Base-by-base conservation (phyloP, 1,140 invertebrate genomes). In the Hirudo medicinalis region DNA sequence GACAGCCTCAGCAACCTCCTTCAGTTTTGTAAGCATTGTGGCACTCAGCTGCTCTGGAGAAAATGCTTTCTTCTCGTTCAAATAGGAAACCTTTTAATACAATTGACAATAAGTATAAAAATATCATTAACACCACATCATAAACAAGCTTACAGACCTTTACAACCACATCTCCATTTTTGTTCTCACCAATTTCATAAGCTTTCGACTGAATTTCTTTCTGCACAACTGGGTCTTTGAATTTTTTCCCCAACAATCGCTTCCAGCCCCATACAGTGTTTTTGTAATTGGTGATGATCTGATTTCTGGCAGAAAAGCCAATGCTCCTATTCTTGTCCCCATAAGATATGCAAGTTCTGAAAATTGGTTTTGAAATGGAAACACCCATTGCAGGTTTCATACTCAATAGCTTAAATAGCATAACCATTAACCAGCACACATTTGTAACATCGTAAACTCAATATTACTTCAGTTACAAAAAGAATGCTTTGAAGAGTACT, bases 21-120 rank as follows among this genome's bases (percentile, higher is more conserved):
- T 98, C 66, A 99, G 83, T 83, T 99, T 99, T 54, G 93, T 97
- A 74, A 99, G 89, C 22, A 99, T 84, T 91, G 97, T 97, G 19
- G 91, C 94, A 32, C 91, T 90, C 77, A 98, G 87, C 85, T 99
- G 96, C 82, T 95, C 91, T 0, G 93, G 89, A n/a, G 88, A 87
- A 80, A 98, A 97, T 19, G 88, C 82, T 73, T 90, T 87, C 69
- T 91, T 87, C 81, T 96, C 89, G 72, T 87, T 88, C 75, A 94
- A 83, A 81, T 96, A 97, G 76, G 89, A 87, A 71, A 95, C 91
- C 86, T 54, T 70, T 25, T 6, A 54, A 70, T 9, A 70, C 40
- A 70, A 43, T 70, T 53, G 19, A 54, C 36, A 70, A 54, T 19
- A 70, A 25, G 1, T 70, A 54, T 15, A 68, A 32, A n/a, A 68